phyloP scores from a whole-genome alignment of 2,113 vertebrate genomes.

The Lampris megalopsis region DNA sequence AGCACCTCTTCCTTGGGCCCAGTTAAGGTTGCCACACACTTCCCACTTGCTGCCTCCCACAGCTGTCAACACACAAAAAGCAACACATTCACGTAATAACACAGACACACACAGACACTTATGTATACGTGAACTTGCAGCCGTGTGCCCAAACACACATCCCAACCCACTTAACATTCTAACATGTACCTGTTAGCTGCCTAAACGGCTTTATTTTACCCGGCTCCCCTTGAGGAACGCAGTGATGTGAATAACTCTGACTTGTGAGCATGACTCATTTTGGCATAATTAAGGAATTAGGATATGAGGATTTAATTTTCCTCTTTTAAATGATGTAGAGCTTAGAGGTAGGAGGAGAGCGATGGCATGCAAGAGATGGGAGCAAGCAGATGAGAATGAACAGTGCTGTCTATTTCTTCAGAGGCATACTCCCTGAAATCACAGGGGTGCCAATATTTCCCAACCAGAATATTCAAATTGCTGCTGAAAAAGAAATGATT shows the following conservation, averaged over 20 bases:
- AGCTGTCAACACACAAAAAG: conserved; percentile 79
- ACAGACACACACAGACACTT: not conserved
- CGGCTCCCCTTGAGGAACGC: conserved; percentile 23
- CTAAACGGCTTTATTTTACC: conserved; percentile 34
- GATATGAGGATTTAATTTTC: conserved; percentile 48
- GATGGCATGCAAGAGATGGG: conserved; percentile 6
- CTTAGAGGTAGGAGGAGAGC: conserved; percentile 31
- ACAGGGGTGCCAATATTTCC: not conserved
- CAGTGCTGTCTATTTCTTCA: conserved; percentile 11
- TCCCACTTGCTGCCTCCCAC: conserved; percentile 87
- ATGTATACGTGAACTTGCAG: not conserved
- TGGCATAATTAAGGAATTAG: conserved; percentile 64
- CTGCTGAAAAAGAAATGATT: not conserved
- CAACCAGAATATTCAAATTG: not conserved
- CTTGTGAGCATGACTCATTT: conserved; percentile 57
- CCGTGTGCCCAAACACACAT: not conserved
- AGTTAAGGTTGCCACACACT: conserved; percentile 84
- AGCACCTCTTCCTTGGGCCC: conserved; percentile 91
- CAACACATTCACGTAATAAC: not conserved
- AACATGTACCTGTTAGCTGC: conserved; percentile 14
- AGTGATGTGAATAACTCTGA: conserved; percentile 50
- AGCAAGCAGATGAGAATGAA: not conserved
- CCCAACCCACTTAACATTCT: conserved; percentile 1
- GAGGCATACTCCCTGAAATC: not conserved
- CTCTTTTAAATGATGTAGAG: conserved; percentile 39